These are phyloP conservation scores for Drosophila nr. medialis DNA, from an alignment of 2,888 invertebrate genomes.

Conservation along the genomic window DNA sequence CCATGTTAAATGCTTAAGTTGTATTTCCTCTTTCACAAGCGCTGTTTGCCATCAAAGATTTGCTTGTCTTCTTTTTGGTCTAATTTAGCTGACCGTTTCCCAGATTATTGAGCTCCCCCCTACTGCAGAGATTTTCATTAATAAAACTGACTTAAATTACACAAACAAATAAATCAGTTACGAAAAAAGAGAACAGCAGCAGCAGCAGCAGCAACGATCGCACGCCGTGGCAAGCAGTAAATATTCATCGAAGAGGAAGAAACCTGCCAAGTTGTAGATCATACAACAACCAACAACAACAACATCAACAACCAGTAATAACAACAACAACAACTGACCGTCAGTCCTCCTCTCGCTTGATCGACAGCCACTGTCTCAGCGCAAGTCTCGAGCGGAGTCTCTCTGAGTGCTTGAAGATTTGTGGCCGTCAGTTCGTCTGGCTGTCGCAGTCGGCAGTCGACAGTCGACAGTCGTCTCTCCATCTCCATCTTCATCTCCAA, in stretches of 20 bases:
- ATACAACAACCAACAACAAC: constrained; percentile 23
- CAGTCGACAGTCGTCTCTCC: constrained; percentile 7
- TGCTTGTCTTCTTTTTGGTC: not conserved
- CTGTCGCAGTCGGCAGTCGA: constrained; percentile 7
- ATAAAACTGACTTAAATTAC: constrained; percentile 72
- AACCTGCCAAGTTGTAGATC: constrained; percentile 58
- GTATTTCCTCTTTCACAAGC: constrained; percentile 4
- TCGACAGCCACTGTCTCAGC: constrained; percentile 48
- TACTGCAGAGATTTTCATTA: constrained; percentile 76
- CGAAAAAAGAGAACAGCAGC: constrained; percentile 39
- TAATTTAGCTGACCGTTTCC: constrained; percentile 41
- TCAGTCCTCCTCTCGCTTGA: constrained; percentile 38
- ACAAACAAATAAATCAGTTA: constrained; percentile 72
- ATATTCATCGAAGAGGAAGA: constrained; percentile 48
- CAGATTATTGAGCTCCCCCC: constrained; percentile 19
- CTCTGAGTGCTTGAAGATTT: constrained; percentile 52
- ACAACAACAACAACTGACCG: constrained; percentile 12
- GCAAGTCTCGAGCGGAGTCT: constrained; percentile 23
- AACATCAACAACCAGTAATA: constrained; percentile 16
- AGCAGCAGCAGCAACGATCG: constrained; percentile 18
- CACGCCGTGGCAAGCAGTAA: constrained; percentile 28
- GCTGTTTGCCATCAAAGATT: constrained; percentile 17
- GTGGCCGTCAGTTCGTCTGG: constrained; percentile 24
- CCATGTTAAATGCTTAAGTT: not conserved
- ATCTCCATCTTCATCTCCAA: constrained; percentile 6